Conservation (phyloP, 30 jellyfish, hydroid and myxozoan species). For the Turritopsis dohrnii region DNA sequence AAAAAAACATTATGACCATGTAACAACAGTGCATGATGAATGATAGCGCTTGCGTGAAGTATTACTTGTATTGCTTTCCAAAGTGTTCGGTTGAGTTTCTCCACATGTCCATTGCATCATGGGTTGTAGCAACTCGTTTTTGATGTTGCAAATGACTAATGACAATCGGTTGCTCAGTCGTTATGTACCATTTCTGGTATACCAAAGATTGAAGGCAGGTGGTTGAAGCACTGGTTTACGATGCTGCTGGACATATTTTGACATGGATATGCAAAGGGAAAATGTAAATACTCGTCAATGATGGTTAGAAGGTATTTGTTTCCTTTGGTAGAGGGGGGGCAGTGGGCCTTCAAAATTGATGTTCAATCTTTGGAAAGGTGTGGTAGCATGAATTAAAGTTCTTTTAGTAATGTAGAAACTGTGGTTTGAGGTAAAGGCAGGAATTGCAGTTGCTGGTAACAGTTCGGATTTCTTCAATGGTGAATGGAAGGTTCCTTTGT, state of each 20-base stretch:
- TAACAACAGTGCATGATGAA: too few relatives aligned
- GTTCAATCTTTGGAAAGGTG: slow-evolving; percentile 23
- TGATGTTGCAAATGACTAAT: slow-evolving; percentile 27
- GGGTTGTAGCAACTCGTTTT: slow-evolving; percentile 42
- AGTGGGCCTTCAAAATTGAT: slow-evolving; percentile 11
- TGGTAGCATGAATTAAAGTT: not conserved
- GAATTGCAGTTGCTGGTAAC: slow-evolving; percentile 1
- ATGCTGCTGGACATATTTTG: not conserved
- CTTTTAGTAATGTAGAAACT: too few relatives aligned
- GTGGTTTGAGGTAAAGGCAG: not conserved
- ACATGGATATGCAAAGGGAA: slow-evolving; percentile 13
- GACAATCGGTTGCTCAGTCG: slow-evolving; percentile 13
- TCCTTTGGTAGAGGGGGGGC: not conserved
- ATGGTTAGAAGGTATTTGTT: not conserved
- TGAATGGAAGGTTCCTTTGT: slow-evolving; percentile 11
- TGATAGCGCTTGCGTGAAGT: too few relatives aligned
- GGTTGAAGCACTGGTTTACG: slow-evolving; percentile 13
- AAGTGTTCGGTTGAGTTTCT: slow-evolving; percentile 24
- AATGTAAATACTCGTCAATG: slow-evolving; percentile 7
- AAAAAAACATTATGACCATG: too few relatives aligned
- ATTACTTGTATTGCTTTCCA: slow-evolving; percentile 44
- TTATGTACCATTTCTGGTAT: too few relatives aligned
- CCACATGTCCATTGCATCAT: slow-evolving; percentile 36
- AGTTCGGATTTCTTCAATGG: not conserved
- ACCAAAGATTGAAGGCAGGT: slow-evolving; percentile 9